A percentile compares a stretch with the other conserved stretches of the same genome.
phyloP scores from a whole-genome alignment of 2,888 invertebrate species.

The Belgica antarctica region DNA sequence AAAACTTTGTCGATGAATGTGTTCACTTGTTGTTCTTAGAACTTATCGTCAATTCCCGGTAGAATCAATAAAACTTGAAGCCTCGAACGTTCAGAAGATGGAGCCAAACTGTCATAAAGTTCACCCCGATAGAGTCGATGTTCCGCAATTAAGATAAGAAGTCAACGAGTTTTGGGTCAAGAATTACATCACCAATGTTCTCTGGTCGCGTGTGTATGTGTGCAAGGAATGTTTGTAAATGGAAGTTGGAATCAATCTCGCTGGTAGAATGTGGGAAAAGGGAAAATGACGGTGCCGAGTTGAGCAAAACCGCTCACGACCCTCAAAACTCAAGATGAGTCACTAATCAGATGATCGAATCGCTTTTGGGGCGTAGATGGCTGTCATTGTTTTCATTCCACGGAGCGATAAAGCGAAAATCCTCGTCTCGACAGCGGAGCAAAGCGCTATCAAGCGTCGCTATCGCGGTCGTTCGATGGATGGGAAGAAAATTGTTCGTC shows the following conservation, averaged over 20 bases:
- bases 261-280: neutral
- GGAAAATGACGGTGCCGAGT: neutral
- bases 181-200: neutral
- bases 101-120: too few species aligned
- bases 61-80: too few species aligned
- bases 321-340: neutral
- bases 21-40: too few species aligned
- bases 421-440: too few species aligned
- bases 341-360: constrained; percentile 29
- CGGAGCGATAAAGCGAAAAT: neutral
- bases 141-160: constrained; percentile 15
- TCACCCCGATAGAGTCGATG: too few species aligned
- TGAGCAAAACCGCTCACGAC: neutral
- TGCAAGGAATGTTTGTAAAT: too few species aligned
- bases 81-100: too few species aligned
- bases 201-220: neutral
- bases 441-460: too few species aligned
- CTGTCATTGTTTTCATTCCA: neutral
- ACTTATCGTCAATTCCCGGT: too few species aligned
- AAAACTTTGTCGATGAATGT: too few species aligned
- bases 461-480: too few species aligned
- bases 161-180: neutral
- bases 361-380: constrained; percentile 23
- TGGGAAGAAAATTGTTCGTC: neutral
- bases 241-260: too few species aligned